Percentiles rank a stretch among this genome's conserved stretches.
phyloP scores from a whole-genome alignment of 2,797 vertebrate species.

The Alauda arvensis region DNA sequence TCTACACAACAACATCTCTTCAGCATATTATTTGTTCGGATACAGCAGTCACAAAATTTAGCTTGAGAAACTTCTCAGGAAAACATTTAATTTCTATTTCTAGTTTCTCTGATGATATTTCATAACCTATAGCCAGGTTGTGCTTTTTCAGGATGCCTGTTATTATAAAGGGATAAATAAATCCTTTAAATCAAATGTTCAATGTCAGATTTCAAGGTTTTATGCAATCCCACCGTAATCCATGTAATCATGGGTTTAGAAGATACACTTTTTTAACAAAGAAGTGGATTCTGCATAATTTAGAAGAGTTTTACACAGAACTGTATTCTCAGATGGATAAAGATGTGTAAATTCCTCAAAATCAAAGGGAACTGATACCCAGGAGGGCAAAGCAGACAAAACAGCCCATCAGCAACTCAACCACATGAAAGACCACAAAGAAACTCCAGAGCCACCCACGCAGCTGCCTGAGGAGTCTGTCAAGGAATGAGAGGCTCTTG shows the following conservation, averaged over 20 bases:
- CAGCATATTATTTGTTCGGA: background rate
- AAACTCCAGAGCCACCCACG: conserved; percentile 58
- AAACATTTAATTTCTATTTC: background rate
- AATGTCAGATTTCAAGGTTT: background rate
- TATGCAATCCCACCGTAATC: background rate
- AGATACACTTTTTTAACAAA: background rate
- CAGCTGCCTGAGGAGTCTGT: conserved; percentile 56
- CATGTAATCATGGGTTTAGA: background rate
- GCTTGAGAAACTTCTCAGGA: background rate
- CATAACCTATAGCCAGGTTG: background rate
- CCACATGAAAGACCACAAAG: conserved; percentile 68
- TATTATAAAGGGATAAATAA: background rate
- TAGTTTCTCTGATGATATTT: background rate
- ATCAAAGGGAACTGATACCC: conserved; percentile 60
- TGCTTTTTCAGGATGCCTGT: background rate
- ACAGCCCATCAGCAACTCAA: conserved; percentile 61
- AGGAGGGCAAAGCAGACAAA: conserved; percentile 53
- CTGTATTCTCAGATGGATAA: conserved; percentile 52
- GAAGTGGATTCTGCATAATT: conserved; percentile 49
- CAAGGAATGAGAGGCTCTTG: conserved; percentile 52
- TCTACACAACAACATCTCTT: background rate
- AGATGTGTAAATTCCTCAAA: conserved; percentile 58
- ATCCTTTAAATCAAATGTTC: background rate
- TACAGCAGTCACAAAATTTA: background rate
- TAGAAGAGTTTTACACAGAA: conserved; percentile 48